Conservation (phyloP, 2,113 vertebrate species). For the Equus przewalskii region DNA sequence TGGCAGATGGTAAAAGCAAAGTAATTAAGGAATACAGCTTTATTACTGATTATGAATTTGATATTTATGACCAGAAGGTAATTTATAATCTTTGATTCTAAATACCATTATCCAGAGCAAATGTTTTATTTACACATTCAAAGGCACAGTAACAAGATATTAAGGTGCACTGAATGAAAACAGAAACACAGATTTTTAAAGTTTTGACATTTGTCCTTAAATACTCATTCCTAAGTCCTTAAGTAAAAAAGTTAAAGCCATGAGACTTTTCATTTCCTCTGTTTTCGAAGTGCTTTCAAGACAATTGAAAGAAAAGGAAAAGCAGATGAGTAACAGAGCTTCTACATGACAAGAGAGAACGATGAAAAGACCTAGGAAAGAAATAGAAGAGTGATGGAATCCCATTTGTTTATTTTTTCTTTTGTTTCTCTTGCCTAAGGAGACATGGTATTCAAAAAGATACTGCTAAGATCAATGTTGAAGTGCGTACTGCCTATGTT, state of each 20-base stretch:
- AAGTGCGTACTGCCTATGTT: too few species aligned
- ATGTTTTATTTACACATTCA: slow-evolving; percentile 75
- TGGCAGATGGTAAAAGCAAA: slow-evolving; percentile 85
- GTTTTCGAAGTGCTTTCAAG: slow-evolving; percentile 51
- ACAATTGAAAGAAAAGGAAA: slow-evolving; percentile 35
- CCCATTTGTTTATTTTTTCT: too few species aligned
- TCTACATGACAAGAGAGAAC: background rate
- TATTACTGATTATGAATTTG: slow-evolving; percentile 83
- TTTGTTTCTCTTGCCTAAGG: too few species aligned
- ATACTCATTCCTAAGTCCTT: slow-evolving; percentile 45
- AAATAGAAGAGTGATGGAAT: background rate
- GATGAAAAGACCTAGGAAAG: background rate
- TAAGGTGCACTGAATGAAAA: slow-evolving; percentile 50
- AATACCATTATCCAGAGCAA: slow-evolving; percentile 71
- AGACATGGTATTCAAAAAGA: too few species aligned
- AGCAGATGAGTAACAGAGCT: background rate
- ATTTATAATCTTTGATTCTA: slow-evolving; percentile 83
- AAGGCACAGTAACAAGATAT: slow-evolving; percentile 37
- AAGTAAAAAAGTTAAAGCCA: slow-evolving; percentile 14
- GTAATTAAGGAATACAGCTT: slow-evolving; percentile 87
- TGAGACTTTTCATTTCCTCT: slow-evolving; percentile 25
- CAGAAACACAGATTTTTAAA: slow-evolving; percentile 49
- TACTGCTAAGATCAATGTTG: too few species aligned
- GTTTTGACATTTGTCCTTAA: slow-evolving; percentile 44
- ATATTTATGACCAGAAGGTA: slow-evolving; percentile 84